These are phyloP conservation scores for Taeniopygia guttata DNA, from an alignment of 2,797 vertebrate species.

Conservation along the genomic window DNA sequence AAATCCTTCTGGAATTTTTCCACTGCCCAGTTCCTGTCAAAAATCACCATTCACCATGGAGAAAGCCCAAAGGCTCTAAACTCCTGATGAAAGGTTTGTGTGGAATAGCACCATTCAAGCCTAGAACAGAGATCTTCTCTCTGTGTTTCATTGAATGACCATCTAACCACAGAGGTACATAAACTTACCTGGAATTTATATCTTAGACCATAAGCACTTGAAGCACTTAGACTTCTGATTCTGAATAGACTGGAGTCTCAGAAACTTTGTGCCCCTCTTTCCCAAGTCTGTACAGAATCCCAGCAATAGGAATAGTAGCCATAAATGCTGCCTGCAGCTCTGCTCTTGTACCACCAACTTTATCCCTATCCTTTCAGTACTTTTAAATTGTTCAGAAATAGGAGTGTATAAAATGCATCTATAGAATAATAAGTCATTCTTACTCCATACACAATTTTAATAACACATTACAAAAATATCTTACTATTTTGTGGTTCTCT, in stretches of 20 bases:
- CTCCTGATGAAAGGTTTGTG: not conserved
- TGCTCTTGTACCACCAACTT: not conserved
- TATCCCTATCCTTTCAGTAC: not conserved
- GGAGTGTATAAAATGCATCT: not conserved
- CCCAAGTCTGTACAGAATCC: not conserved
- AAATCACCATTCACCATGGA: not conserved
- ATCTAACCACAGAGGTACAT: not conserved
- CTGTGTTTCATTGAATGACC: not conserved
- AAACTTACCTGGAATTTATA: not conserved
- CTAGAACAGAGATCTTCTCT: not conserved
- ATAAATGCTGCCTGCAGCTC: not conserved
- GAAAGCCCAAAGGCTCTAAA: not conserved
- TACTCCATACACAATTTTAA: not conserved
- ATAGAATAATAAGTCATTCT: not conserved
- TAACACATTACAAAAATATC: constrained; percentile 6
- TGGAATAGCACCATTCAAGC: not conserved
- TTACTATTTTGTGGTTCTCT: constrained; percentile 82
- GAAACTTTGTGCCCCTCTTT: not conserved
- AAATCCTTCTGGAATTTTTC: not conserved
- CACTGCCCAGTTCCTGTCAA: not conserved
- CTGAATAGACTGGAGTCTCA: not conserved
- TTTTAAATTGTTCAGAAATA: not conserved
- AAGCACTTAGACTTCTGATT: not conserved
- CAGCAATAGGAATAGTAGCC: not conserved
- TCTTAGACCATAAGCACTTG: not conserved